A percentile compares a stretch with the other conserved stretches of the same genome.
These are phyloP conservation scores for Pyrochroa serraticornis DNA, from an alignment of 2,888 invertebrate genomes.

Conservation along the genomic window DNA sequence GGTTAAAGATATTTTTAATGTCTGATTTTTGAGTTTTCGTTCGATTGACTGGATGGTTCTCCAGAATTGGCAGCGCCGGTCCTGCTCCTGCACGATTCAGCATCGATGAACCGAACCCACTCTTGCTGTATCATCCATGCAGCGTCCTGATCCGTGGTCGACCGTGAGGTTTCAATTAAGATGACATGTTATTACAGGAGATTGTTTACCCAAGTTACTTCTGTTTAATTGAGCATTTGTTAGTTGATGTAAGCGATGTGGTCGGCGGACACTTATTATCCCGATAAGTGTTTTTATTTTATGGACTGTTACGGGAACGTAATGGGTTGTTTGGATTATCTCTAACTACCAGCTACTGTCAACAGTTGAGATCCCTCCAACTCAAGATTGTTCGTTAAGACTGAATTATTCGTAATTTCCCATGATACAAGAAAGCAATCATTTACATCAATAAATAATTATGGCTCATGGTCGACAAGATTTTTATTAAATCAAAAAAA, in stretches of 20 bases:
- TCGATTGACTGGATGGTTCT: too few relatives aligned
- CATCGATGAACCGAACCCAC: neutral
- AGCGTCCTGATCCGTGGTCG: conserved; percentile 1
- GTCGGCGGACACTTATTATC: conserved; percentile 2
- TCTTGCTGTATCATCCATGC: conserved; percentile 22
- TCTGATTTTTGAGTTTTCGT: too few relatives aligned
- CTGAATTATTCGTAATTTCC: too few relatives aligned
- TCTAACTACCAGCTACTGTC: conserved; percentile 6
- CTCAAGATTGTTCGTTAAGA: too few relatives aligned
- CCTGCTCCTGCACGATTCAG: neutral
- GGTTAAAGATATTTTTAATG: too few relatives aligned
- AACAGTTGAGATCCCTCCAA: conserved; percentile 1
- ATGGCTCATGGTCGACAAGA: neutral
- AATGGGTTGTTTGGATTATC: conserved; percentile 8
- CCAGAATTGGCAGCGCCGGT: neutral
- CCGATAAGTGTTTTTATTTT: conserved; percentile 10
- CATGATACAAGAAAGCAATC: too few relatives aligned
- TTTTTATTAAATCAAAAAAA: neutral
- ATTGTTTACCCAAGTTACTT: conserved; percentile 24
- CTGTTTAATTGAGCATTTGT: conserved; percentile 22
- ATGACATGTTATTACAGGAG: conserved; percentile 28
- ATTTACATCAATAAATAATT: neutral
- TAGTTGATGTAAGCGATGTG: conserved; percentile 6
- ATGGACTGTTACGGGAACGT: neutral
- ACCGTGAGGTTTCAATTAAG: conserved; percentile 38